These are phyloP conservation scores for Acrocephalus arundinaceus DNA, from an alignment of 2,113 vertebrate genomes.

Conservation along the genomic window DNA sequence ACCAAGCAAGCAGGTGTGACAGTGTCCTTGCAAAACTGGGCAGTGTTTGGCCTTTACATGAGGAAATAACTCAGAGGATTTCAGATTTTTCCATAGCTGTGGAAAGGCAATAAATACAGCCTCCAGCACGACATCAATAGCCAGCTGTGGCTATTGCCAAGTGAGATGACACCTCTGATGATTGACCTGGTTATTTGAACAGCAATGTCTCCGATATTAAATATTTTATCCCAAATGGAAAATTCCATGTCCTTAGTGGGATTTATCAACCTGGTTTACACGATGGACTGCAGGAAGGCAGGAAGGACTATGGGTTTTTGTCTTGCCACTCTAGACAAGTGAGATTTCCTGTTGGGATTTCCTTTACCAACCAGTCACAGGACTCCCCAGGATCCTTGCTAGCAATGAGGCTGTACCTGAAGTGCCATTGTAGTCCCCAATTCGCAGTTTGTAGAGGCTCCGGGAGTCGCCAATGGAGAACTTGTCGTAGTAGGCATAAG, in stretches of 20 bases:
- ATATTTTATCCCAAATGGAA: conserved; percentile 29
- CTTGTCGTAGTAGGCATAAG: conserved; percentile 89
- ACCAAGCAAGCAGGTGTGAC: background rate
- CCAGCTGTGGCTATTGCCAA: background rate
- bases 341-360: background rate
- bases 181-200: background rate
- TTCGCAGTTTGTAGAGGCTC: conserved; percentile 90
- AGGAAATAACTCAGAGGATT: background rate
- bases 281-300: background rate
- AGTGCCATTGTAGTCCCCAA: conserved; percentile 94
- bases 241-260: background rate
- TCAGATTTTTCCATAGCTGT: conserved; percentile 39
- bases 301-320: background rate
- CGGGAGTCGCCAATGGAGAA: conserved; percentile 88
- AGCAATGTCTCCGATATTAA: background rate
- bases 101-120: background rate
- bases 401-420: conserved; percentile 77
- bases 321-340: background rate
- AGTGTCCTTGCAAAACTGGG: background rate
- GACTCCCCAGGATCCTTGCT: background rate
- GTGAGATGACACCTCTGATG: background rate
- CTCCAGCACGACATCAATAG: background rate
- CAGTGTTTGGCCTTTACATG: background rate
- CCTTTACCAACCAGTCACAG: background rate
- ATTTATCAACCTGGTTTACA: background rate